Percentiles rank a stretch among this genome's conserved stretches.
Evolutionary conservation across 2,888 invertebrate genomes (phyloP).

Genomic region (Parthenolecanium corni): DNA sequence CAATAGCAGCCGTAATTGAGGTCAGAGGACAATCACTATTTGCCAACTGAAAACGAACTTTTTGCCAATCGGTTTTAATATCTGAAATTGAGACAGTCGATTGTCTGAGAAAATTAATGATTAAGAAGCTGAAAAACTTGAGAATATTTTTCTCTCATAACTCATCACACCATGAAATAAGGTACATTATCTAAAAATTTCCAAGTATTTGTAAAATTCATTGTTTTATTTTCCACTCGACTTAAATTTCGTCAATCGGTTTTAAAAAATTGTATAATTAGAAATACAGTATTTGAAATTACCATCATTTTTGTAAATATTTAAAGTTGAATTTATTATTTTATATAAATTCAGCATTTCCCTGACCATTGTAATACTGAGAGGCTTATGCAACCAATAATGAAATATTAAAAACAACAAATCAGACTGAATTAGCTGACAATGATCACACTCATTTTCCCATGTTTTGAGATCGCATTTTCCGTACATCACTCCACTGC

Average conservation of each 20-base stretch:
- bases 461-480: constrained; percentile 38
- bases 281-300: not conserved
- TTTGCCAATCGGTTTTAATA: constrained; percentile 28
- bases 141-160: too few relatives aligned
- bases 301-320: not conserved
- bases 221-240: too few relatives aligned
- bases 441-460: constrained; percentile 37
- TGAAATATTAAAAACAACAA: constrained; percentile 57
- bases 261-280: too few relatives aligned
- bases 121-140: too few relatives aligned
- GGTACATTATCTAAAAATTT: too few relatives aligned
- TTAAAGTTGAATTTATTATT: constrained; percentile 48
- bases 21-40: constrained; percentile 50
- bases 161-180: too few relatives aligned
- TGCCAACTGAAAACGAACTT: constrained; percentile 30
- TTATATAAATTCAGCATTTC: constrained; percentile 58
- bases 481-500: constrained; percentile 39
- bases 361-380: constrained; percentile 42
- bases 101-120: too few relatives aligned
- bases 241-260: too few relatives aligned
- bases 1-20: constrained; percentile 69
- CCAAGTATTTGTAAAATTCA: too few relatives aligned
- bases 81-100: constrained; percentile 21
- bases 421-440: constrained; percentile 50
- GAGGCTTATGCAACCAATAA: constrained; percentile 52